These are phyloP conservation scores for Perodicticus potto DNA, from an alignment of 2,797 vertebrate genomes.

Conservation along the genomic window DNA sequence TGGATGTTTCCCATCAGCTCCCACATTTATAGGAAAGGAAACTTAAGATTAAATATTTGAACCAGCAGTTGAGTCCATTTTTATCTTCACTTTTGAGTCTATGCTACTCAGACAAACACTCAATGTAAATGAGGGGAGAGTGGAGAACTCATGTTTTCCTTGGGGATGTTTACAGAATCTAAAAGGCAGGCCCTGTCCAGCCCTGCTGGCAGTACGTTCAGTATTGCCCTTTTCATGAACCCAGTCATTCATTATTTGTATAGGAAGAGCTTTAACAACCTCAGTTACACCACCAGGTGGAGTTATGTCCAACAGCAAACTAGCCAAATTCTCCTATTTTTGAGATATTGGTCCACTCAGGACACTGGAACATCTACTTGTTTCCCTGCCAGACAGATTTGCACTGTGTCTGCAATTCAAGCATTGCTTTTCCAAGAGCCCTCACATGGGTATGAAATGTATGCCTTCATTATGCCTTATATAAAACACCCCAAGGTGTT, in stretches of 20 bases:
- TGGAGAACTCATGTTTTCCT: fast-evolving
- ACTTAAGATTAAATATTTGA: background rate
- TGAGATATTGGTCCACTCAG: background rate
- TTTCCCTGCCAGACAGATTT: background rate
- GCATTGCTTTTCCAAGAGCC: background rate
- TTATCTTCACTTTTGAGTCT: background rate
- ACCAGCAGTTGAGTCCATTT: background rate
- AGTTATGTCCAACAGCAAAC: background rate
- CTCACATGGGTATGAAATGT: background rate
- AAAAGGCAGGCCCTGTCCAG: background rate
- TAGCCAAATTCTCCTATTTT: background rate
- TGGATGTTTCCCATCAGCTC: background rate
- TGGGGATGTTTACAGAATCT: background rate
- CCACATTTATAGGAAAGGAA: background rate
- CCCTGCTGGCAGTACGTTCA: background rate
- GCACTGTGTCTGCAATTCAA: background rate
- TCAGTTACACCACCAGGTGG: background rate
- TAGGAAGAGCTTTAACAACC: background rate
- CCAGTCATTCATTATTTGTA: background rate
- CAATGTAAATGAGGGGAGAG: fast-evolving
- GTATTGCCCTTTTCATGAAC: background rate
- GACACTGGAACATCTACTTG: background rate
- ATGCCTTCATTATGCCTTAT: background rate
- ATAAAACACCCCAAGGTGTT: background rate
- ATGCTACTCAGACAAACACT: background rate